Conservation (phyloP, 2,113 vertebrate genomes). For the Manacus vitellinus region DNA sequence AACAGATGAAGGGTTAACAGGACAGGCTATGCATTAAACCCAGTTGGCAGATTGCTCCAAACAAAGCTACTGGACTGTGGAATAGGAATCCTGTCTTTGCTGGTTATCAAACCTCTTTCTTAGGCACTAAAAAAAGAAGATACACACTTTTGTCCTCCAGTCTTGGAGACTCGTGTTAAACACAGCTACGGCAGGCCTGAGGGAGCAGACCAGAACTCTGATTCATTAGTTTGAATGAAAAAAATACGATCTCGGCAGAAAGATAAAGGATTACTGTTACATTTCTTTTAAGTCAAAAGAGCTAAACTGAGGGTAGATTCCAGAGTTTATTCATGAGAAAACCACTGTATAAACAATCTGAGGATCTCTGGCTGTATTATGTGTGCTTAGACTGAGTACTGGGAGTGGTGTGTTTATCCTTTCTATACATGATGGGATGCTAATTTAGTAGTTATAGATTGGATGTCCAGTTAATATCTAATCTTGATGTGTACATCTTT, state of each 20-base stretch:
- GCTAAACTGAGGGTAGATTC: not conserved
- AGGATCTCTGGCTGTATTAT: not conserved
- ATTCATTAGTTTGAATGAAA: not conserved
- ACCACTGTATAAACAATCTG: not conserved
- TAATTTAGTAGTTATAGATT: not conserved
- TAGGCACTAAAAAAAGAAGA: not conserved
- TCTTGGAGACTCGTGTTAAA: not conserved
- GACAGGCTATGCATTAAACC: not conserved
- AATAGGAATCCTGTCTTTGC: not conserved
- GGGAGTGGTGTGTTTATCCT: not conserved
- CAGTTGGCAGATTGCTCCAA: accelerated
- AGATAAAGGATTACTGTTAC: not conserved
- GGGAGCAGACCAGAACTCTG: not conserved
- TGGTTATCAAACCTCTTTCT: not conserved
- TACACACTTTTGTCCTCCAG: not conserved
- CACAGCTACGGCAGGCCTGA: not conserved
- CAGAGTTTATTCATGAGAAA: not conserved
- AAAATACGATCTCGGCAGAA: not conserved
- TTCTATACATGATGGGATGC: not conserved
- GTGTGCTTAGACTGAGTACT: not conserved
- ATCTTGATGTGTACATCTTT: not conserved
- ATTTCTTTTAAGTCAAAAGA: not conserved
- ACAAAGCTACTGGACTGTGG: not conserved
- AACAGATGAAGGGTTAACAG: not conserved
- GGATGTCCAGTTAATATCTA: not conserved